These are phyloP conservation scores for Ennomos erosarius DNA, from an alignment of 2,888 invertebrate species.

Conservation along the genomic window DNA sequence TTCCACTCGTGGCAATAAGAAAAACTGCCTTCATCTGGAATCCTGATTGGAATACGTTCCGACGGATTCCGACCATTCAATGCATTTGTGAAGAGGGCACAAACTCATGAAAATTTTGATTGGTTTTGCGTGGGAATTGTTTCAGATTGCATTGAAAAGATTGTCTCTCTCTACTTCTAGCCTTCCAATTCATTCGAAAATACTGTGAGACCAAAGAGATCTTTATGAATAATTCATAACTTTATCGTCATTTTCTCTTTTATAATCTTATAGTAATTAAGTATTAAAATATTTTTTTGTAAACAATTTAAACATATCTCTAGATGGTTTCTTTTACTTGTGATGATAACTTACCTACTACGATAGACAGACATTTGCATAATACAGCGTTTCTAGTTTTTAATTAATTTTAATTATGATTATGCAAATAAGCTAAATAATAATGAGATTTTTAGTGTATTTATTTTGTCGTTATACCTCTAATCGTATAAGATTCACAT, in stretches of 20 bases:
- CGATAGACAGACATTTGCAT: slow-evolving; percentile 7
- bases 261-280: background rate
- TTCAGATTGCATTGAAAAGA: slow-evolving; percentile 5
- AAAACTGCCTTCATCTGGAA: slow-evolving; percentile 64
- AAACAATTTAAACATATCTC: too few species aligned
- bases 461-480: too few species aligned
- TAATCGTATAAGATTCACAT: too few species aligned
- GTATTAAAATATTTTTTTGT: too few species aligned
- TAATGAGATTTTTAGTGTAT: slow-evolving; percentile 6
- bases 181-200: too few species aligned
- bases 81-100: slow-evolving; percentile 34
- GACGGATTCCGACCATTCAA: slow-evolving; percentile 37
- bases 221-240: background rate
- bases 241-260: slow-evolving; percentile 4
- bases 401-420: slow-evolving; percentile 16
- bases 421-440: slow-evolving; percentile 14
- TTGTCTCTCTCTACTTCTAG: background rate
- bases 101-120: slow-evolving; percentile 30
- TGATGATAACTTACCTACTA: slow-evolving; percentile 10
- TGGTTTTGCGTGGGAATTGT: slow-evolving; percentile 22
- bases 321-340: background rate
- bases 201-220: too few species aligned
- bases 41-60: slow-evolving; percentile 51
- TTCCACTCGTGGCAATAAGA: slow-evolving; percentile 64
- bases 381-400: slow-evolving; percentile 15